Base-by-base conservation (phyloP, 2,888 invertebrate species). In the Tipula unca region DNA sequence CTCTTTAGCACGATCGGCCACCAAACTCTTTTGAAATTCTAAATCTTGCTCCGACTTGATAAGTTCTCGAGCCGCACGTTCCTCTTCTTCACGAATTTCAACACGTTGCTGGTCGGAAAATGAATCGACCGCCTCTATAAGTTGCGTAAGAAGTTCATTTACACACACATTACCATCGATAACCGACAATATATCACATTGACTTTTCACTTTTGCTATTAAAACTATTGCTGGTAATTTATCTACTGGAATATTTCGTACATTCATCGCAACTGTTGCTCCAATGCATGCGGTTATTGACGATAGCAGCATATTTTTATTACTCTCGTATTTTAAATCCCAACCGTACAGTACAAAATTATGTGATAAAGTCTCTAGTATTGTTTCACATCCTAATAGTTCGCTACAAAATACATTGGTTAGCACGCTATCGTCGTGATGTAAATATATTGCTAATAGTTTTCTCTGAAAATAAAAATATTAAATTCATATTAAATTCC, bases 401-500 rank as follows among this genome's bases (percentile, higher is more conserved):
- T 98, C 97, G 86, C 98, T 97, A 92, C 99, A 98, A 93, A 99
- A 99, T 87, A 99, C 98, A 91, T 99, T 98, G 48, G 98, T 95
- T 88, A 98, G 92, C 86, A 99, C 97, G 88, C 98, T 98, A 87
- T 94, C 94, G 91, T 99, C 99, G 91, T 99, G 98, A 91, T 99
- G 99, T 35, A 99, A 93, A 92, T 99, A 99, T 86, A 99, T 94
- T 25, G 97, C 98, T 87, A 99, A 92, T 86, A 98, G 93, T 91
- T 97, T 97, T 87, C 98, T 94, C 97, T 99, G 92, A 91, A 88
- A 89, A 32, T 32, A 32, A 32, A 32, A 32, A 6, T 6, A 54
- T 85, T 84, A 85, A 86, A 54, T 85, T 29, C 25, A 85, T 48
- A 48, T 48, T 14, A 48, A 39, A 13, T n/a, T n/a, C 13, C 13